These are phyloP conservation scores for Heliconius ethilla DNA, from an alignment of 2,888 invertebrate species.

Conservation along the genomic window DNA sequence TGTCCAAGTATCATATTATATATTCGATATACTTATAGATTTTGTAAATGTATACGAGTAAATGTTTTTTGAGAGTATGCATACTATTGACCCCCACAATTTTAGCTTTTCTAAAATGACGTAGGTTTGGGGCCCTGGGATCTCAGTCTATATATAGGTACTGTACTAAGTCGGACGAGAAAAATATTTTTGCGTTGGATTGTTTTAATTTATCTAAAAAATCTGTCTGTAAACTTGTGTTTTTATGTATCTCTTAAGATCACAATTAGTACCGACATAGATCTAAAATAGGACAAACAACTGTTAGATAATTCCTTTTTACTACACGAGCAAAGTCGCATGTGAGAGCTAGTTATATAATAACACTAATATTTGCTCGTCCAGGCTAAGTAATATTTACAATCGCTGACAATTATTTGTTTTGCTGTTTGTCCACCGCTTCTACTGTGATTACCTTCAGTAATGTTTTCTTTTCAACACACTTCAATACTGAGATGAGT, in stretches of 20 bases:
- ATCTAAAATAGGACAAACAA: neutral
- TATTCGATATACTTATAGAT: neutral
- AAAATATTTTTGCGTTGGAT: no score
- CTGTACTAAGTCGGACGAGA: no score
- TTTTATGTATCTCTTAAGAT: no score
- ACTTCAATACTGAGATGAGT: slow-evolving; percentile 41
- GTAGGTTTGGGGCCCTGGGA: no score
- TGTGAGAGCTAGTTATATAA: neutral
- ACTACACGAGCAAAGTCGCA: neutral
- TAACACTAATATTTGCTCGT: slow-evolving; percentile 9
- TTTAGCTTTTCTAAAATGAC: no score
- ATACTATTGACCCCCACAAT: no score
- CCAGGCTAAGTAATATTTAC: slow-evolving; percentile 26
- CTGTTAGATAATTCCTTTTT: neutral
- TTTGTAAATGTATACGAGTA: no score
- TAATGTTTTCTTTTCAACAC: slow-evolving; percentile 46
- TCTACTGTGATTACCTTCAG: slow-evolving; percentile 46
- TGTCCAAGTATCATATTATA: neutral
- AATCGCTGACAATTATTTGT: slow-evolving; percentile 38
- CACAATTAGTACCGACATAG: no score
- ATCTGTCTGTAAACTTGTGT: no score
- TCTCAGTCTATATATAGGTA: no score
- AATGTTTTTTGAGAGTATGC: no score
- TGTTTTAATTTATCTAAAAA: no score
- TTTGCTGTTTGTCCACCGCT: slow-evolving; percentile 36